Evolutionary conservation across 1,140 invertebrate species (phyloP).

Genomic region (Luehdorfia chinensis): DNA sequence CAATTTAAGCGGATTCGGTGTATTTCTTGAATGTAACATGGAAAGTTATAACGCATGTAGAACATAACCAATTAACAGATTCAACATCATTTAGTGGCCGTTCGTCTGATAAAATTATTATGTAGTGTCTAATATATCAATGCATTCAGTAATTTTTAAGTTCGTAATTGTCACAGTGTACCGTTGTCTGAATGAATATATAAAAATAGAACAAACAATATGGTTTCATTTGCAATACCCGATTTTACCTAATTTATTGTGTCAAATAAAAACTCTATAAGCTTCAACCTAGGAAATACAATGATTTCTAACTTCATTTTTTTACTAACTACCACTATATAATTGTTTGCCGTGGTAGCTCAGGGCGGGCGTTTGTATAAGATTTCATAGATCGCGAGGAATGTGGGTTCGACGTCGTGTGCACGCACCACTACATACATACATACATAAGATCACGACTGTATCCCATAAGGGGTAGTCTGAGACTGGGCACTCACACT

Average conservation of each 20-base stretch:
- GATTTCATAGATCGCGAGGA: no score
- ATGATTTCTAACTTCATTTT: no score
- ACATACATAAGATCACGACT: no score
- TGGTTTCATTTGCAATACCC: conserved; percentile 49
- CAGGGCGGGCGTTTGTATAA: no score
- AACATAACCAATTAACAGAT: conserved; percentile 42
- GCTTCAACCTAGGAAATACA: no score
- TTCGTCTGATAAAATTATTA: conserved; percentile 46
- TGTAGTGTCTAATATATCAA: conserved; percentile 54
- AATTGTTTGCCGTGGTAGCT: no score
- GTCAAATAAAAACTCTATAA: no score
- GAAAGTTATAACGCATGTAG: conserved; percentile 39
- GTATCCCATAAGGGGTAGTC: no score
- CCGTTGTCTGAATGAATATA: conserved; percentile 74
- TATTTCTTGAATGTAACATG: conserved; percentile 34
- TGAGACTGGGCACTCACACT: no score
- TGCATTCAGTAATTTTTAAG: conserved; percentile 67
- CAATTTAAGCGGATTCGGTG: conserved; percentile 43
- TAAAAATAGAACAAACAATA: conserved; percentile 63
- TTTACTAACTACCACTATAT: no score
- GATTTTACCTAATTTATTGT: neutral
- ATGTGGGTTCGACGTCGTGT: no score
- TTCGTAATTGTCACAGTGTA: conserved; percentile 74
- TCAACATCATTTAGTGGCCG: conserved; percentile 44
- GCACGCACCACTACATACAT: no score